Conservation (phyloP, 2,888 invertebrate genomes). For the Apotomis betuletana region DNA sequence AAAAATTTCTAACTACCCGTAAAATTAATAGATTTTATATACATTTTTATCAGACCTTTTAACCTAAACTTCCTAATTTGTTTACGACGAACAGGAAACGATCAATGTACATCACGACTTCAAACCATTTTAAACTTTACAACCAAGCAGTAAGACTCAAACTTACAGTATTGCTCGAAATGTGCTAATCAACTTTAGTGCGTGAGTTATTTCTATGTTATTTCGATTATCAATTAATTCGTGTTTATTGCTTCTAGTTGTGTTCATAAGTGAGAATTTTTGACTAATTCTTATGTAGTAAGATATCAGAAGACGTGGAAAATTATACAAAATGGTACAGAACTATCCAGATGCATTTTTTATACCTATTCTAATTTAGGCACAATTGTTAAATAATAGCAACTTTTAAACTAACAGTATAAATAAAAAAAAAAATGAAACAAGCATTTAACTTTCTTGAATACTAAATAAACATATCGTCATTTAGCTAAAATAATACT, state of each 20-base stretch:
- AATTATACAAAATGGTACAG: neutral
- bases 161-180: conserved; percentile 21
- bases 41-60: conserved; percentile 59
- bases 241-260: conserved; percentile 30
- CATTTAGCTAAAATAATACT: neutral
- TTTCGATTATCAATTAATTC: conserved; percentile 20
- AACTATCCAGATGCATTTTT: neutral
- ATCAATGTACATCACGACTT: neutral
- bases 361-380: neutral
- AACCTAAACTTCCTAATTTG: conserved; percentile 46
- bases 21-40: conserved; percentile 55
- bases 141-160: conserved; percentile 1
- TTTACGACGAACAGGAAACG: conserved; percentile 17
- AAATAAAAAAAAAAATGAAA: too few relatives aligned
- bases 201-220: conserved; percentile 14
- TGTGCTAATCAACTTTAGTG: conserved; percentile 31
- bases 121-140: conserved; percentile 4
- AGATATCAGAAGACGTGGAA: neutral
- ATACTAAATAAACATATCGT: neutral
- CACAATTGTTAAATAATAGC: neutral
- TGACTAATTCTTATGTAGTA: conserved; percentile 19
- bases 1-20: conserved; percentile 6
- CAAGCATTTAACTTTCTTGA: neutral
- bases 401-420: too few relatives aligned
- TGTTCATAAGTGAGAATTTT: conserved; percentile 25